Percentiles rank a stretch among this genome's conserved stretches.
These are phyloP conservation scores for Labia minor DNA, from an alignment of 2,888 invertebrate species.

Conservation along the genomic window DNA sequence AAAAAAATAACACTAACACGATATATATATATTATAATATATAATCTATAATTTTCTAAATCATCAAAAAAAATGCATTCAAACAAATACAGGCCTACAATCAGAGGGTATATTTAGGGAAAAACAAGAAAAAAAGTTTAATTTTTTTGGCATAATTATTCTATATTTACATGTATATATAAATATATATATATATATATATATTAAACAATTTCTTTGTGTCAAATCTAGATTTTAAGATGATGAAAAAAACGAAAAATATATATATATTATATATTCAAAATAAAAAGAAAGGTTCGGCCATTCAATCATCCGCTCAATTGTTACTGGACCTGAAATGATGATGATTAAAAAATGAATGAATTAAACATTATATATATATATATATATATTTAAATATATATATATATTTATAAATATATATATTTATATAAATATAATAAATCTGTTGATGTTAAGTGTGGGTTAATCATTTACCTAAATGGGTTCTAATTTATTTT, in stretches of 20 bases:
- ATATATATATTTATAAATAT: no score
- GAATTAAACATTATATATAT: background rate
- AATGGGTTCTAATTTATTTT: background rate
- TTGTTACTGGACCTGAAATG: slow-evolving; percentile 3
- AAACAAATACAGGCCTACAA: slow-evolving; percentile 13
- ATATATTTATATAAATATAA: no score
- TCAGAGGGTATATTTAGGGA: slow-evolving; percentile 13
- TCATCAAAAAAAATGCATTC: background rate
- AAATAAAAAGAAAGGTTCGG: background rate
- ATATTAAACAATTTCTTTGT: slow-evolving; percentile 5
- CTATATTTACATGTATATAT: slow-evolving; percentile 9
- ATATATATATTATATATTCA: background rate
- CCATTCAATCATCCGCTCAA: background rate
- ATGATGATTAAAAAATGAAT: background rate
- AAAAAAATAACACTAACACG: background rate
- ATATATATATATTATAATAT: background rate
- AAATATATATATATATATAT: slow-evolving; percentile 1
- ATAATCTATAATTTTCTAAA: no score
- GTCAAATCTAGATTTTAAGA: background rate
- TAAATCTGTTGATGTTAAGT: background rate
- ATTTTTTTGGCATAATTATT: background rate
- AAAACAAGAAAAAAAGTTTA: background rate
- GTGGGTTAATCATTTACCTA: background rate
- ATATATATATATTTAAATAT: no score
- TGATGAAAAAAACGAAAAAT: background rate